These are phyloP conservation scores for Amphipyra tragopoginis DNA, from an alignment of 2,888 invertebrate genomes.

Conservation along the genomic window DNA sequence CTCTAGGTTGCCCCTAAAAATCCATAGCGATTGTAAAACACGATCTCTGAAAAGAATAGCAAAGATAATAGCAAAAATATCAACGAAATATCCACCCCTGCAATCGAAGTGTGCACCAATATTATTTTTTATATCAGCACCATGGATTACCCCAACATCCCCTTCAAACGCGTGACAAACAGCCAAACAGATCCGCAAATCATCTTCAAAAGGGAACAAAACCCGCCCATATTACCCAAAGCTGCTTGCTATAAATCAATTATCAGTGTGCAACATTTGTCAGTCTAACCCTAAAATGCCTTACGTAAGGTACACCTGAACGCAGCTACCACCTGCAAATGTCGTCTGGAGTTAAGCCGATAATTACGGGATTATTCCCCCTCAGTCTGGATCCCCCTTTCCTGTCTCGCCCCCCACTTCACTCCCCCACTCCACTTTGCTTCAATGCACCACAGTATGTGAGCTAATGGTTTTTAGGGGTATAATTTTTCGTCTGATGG, in stretches of 20 bases:
- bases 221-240: constrained; percentile 64
- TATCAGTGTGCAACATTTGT: constrained; percentile 72
- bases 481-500: constrained; percentile 85
- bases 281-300: constrained; percentile 74
- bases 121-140: constrained; percentile 27
- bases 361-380: constrained; percentile 87
- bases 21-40: constrained; percentile 12
- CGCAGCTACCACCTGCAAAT: constrained; percentile 83
- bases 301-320: constrained; percentile 68
- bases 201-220: constrained; percentile 47
- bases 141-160: constrained; percentile 32
- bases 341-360: constrained; percentile 88
- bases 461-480: constrained; percentile 85
- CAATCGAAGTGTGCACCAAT: constrained; percentile 26
- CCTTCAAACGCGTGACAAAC: constrained; percentile 30
- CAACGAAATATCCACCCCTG: constrained; percentile 25
- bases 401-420: constrained; percentile 68
- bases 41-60: neutral
- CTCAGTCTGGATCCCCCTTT: constrained; percentile 63
- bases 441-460: constrained; percentile 84
- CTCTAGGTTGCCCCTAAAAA: too few species aligned
- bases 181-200: constrained; percentile 26
- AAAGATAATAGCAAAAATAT: neutral
- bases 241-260: constrained; percentile 78
- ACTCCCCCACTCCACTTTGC: constrained; percentile 77